phyloP scores from a whole-genome alignment of 2,888 invertebrate genomes.

The Drosophila helvetica region DNA sequence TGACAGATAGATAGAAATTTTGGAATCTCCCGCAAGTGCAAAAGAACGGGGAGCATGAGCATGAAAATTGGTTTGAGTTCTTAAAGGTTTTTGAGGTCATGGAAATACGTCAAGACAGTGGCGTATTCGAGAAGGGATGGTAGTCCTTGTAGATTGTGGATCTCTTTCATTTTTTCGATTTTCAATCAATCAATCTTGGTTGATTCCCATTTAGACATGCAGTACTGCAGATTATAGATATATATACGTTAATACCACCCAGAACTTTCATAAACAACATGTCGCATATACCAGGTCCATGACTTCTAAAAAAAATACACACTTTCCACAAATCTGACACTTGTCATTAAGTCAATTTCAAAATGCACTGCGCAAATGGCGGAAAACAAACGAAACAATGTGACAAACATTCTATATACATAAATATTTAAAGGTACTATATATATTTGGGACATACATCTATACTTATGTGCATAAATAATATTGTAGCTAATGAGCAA shows the following conservation, averaged over 20 bases:
- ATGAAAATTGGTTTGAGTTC: background rate
- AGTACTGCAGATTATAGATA: conserved; percentile 3
- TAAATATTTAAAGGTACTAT: conserved; percentile 2
- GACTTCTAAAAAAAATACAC: conserved; percentile 33
- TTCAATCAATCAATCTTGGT: too few species aligned
- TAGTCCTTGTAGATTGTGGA: background rate
- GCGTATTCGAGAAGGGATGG: background rate
- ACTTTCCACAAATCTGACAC: conserved; percentile 54
- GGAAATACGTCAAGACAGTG: background rate
- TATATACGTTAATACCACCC: conserved; percentile 28
- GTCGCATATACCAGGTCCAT: conserved; percentile 39
- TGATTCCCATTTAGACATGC: background rate
- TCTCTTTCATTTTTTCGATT: background rate
- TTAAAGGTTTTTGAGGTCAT: background rate
- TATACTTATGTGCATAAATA: background rate
- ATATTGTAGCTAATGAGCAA: conserved; percentile 53
- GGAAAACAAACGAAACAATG: conserved; percentile 19
- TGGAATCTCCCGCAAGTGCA: conserved; percentile 33
- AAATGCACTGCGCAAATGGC: conserved; percentile 67
- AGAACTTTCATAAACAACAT: conserved; percentile 53
- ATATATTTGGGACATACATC: background rate
- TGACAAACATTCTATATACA: conserved; percentile 21
- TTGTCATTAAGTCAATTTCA: conserved; percentile 70
- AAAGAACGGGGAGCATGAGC: conserved; percentile 1
- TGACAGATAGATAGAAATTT: conserved; percentile 22